Evolutionary conservation across 2,113 vertebrate genomes (phyloP), one percentile per base, ranked within the genome.

Genomic region (Heterotilapia buettikoferi): DNA sequence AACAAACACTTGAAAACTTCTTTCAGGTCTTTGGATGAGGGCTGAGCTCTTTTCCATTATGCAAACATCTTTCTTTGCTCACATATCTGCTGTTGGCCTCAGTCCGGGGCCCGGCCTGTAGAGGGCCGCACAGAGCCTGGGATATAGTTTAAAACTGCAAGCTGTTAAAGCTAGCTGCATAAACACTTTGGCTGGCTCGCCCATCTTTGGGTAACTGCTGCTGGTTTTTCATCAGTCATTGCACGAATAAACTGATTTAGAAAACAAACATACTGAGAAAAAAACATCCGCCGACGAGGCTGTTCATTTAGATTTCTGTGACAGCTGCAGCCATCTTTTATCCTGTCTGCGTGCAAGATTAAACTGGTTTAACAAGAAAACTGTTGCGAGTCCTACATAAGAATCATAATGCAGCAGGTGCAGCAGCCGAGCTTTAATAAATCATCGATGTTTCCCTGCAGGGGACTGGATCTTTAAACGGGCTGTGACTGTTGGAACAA

Each of bases 101-200:
- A 16, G 38, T 0, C n/a, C 2, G 12, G 66, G 66, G 36, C 18
- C 50, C 4, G 10, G n/a, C 40, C 14, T 19, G 68, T 6, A 45
- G 40, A 47, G 40, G 21, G n/a, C 66, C 1, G 2, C 66, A 16
- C 40, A 45, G 13, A 73, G 40, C 38, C 68, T 1, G 21, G 8
- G 40, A 1, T 1, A 26, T 8, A 16, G 13, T 29, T 5, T 29
- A 5, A 29, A 59, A 29, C 21, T 16, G 12, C 24, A 26, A 10
- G 10, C 38, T 45, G n/a, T 24, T 24, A 5, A 68, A 68, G 33
- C 11, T 40, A 21, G 36, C 36, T 40, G 11, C 19, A 14, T 13
- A 68, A 68, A 24, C n/a, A 21, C 19, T 40, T 40, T 0, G 33
- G 40, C 11, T 8, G 7, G 36, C n/a, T 68, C 18, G 9, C 31